Evolutionary conservation across 2,113 vertebrate species (phyloP), one percentile per base, ranked within the genome.

Genomic region (Nothobranchius kuhntae): DNA sequence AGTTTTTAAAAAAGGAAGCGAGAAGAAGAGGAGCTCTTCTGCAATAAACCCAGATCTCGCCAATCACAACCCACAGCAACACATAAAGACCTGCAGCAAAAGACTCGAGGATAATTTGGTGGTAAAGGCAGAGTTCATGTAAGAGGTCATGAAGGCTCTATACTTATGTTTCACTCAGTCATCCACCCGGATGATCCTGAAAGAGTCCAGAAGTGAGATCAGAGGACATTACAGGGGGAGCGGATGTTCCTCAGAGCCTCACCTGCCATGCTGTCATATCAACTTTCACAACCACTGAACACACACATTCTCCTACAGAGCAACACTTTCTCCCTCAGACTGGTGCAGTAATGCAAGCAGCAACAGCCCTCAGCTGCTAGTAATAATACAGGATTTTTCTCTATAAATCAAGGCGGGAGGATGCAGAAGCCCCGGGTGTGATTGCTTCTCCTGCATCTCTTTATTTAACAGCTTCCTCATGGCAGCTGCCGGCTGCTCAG

Each of bases 331-430:
- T 35, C 12, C 11, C 15, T 12, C 61, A 24, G n/a, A 35, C 5
- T 10, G 1, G 14, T 64, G 63, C 58, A 57, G 61, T 55, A 21
- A 47, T 30, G 45, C 7, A 3, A 35, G 6, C 59, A 35, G 17
- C 21, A 6, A 48, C 26, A 15, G 38, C 54, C 52, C 35, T 48
- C 62, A 4, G 11, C 35, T 46, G 35, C 51, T 52, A 6, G 51
- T 73, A 67, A 83, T 81, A 81, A 85, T 75, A n/a, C 51, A 67
- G 17, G 66, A 46, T 21, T 67, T 46, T 26, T 4, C 2, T 55
- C 61, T 47, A 38, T 77, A 70, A 82, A 73, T 79, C 61, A 0
- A n/a, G 42, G 12, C 1, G 9, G 6, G 6, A 40, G 15, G 15
- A 26, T 13, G 47, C n/a, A 47, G 40, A 67, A 54, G 53, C 44